Conservation (phyloP, 2,797 vertebrate species). For the Sorex maritimensis region DNA sequence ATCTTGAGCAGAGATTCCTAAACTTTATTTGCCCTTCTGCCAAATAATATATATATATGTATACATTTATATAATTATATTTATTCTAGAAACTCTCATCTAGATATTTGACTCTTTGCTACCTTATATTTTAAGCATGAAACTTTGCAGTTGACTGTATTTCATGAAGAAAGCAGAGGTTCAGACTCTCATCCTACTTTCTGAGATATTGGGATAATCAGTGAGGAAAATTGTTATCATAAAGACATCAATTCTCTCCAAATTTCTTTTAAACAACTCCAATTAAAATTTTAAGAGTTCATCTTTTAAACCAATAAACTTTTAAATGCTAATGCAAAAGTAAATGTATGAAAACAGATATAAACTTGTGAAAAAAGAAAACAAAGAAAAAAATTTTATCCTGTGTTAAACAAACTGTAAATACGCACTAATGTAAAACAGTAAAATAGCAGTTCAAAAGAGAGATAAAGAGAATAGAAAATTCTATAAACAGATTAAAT, state of each 20-base stretch:
- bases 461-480: background rate
- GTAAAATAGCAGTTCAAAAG: background rate
- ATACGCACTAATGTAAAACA: background rate
- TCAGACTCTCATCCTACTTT: background rate
- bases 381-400: background rate
- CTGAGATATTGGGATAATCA: background rate
- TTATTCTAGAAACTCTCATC: background rate
- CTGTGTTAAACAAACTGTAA: background rate
- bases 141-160: background rate
- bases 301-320: background rate
- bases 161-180: background rate
- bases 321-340: conserved; percentile 37
- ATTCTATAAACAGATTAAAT: background rate
- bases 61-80: too few relatives aligned
- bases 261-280: conserved; percentile 14
- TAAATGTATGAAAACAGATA: conserved; percentile 26
- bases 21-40: too few relatives aligned
- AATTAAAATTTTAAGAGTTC: conserved; percentile 44
- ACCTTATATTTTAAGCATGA: background rate
- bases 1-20: too few relatives aligned
- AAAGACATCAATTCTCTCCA: conserved; percentile 10
- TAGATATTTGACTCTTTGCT: background rate
- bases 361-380: background rate
- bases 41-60: too few relatives aligned
- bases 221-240: background rate